These are phyloP conservation scores for Calosoma granatense DNA, from an alignment of 1,140 invertebrate species.

Conservation along the genomic window DNA sequence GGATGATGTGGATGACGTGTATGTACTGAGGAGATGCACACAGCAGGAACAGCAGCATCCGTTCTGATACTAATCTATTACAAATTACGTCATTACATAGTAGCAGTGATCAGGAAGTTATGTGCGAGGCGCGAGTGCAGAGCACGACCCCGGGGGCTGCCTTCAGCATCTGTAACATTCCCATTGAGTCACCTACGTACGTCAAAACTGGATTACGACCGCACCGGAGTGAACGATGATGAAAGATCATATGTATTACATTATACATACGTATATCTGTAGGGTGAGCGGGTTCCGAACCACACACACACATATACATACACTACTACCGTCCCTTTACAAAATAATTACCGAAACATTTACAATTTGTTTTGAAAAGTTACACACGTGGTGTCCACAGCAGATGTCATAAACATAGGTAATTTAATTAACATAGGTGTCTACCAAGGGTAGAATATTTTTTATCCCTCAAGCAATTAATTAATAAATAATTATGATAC, in stretches of 20 bases:
- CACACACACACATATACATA: conserved; percentile 1
- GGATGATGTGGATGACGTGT: background rate
- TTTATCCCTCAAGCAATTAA: too few relatives aligned
- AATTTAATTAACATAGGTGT: background rate
- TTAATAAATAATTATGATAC: too few relatives aligned
- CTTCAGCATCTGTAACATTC: conserved; percentile 22
- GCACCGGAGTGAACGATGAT: too few relatives aligned
- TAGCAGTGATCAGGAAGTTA: conserved; percentile 27
- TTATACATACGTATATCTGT: background rate
- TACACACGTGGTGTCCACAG: too few relatives aligned
- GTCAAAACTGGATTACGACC: background rate
- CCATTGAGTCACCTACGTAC: conserved; percentile 24
- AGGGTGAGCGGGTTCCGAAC: too few relatives aligned
- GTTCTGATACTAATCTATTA: conserved; percentile 28
- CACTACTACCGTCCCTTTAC: too few relatives aligned
- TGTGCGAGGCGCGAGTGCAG: conserved; percentile 16
- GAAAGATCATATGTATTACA: background rate
- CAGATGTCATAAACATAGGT: background rate
- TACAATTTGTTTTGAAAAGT: too few relatives aligned
- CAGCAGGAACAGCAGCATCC: conserved; percentile 23
- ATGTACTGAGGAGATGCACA: background rate
- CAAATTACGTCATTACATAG: conserved; percentile 29
- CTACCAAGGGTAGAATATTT: too few relatives aligned
- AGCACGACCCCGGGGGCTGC: conserved; percentile 2
- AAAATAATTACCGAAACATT: too few relatives aligned